Percentiles rank a stretch among this genome's conserved stretches.
These are phyloP conservation scores for Tribolium freemani DNA, from an alignment of 2,888 invertebrate species.

Conservation along the genomic window DNA sequence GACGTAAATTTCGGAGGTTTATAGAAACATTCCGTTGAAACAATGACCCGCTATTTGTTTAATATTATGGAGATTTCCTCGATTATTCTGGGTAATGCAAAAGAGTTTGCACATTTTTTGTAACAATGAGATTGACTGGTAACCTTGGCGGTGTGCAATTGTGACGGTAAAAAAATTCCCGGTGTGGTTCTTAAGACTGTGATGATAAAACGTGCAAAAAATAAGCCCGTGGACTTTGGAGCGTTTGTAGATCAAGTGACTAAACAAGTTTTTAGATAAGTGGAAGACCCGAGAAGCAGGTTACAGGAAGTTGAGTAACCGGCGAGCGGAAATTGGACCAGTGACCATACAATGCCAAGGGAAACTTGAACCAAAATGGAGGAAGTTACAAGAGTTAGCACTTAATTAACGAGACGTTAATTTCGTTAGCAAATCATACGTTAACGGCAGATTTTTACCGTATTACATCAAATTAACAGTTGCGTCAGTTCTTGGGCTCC, in stretches of 20 bases:
- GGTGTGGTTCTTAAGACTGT: background rate
- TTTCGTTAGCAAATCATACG: background rate
- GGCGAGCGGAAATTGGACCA: background rate
- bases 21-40: background rate
- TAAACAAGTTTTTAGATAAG: background rate
- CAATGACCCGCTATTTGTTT: background rate
- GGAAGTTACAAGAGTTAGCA: background rate
- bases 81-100: background rate
- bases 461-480: slow-evolving; percentile 14
- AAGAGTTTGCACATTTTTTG: slow-evolving; percentile 3
- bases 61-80: background rate
- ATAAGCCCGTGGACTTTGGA: background rate
- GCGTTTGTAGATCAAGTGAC: background rate
- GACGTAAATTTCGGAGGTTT: too few species aligned
- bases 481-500: slow-evolving; percentile 5
- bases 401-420: background rate
- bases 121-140: background rate
- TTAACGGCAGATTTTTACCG: background rate
- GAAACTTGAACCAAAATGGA: background rate
- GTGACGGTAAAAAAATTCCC: background rate
- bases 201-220: background rate
- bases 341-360: background rate
- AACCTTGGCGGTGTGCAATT: slow-evolving; percentile 1
- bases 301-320: background rate
- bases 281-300: background rate